Conservation (phyloP, 2,888 invertebrate genomes). For the Heliconius cydno region DNA sequence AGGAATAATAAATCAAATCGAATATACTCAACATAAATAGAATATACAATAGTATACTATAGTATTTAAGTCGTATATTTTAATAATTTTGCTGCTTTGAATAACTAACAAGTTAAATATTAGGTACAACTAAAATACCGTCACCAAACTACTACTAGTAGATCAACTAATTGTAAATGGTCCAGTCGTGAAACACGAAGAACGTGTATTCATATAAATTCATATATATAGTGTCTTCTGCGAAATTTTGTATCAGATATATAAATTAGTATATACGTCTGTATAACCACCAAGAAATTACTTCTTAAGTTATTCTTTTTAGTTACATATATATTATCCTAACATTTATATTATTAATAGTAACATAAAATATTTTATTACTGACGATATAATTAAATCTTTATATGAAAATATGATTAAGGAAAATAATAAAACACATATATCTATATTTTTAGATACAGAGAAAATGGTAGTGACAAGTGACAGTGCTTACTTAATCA, state of each 20-base stretch:
- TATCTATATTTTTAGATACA: no score
- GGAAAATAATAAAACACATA: no score
- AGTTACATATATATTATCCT: neutral
- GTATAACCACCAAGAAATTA: neutral
- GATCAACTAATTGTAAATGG: neutral
- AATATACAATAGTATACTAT: no score
- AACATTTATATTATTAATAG: no score
- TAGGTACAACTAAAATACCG: neutral
- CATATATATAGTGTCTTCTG: neutral
- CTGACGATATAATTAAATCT: no score
- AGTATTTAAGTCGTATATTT: neutral
- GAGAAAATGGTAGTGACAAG: no score
- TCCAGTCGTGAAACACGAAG: constrained; percentile 10
- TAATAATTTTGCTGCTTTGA: neutral
- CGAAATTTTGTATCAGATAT: neutral
- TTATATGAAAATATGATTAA: no score
- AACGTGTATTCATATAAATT: neutral
- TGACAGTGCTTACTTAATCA: no score
- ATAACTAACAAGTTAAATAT: neutral
- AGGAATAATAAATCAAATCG: neutral
- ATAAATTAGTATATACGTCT: neutral
- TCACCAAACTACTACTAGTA: neutral
- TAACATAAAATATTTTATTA: no score
- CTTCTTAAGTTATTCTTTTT: neutral
- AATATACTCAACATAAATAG: no score